phyloP scores from a whole-genome alignment of 2,888 invertebrate species.

The Chalcis sispes region DNA sequence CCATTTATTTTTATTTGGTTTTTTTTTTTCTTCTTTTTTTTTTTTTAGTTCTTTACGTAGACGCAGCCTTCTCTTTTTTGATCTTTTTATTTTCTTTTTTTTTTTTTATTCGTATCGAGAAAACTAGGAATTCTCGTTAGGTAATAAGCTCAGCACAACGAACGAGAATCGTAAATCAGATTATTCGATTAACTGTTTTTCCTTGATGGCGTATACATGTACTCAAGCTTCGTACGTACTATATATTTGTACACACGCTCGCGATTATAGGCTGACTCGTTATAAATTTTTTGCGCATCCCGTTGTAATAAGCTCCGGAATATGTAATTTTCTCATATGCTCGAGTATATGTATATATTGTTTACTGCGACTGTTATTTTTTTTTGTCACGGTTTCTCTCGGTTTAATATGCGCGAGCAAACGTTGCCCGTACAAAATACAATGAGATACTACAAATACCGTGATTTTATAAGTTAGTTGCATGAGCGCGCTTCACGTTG shows the following conservation, averaged over 20 bases:
- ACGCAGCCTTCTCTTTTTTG: too few species aligned
- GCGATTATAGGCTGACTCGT: conserved; percentile 52
- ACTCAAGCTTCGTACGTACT: conserved; percentile 21
- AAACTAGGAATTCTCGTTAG: conserved; percentile 52
- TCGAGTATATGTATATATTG: conserved; percentile 6
- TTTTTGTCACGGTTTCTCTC: conserved; percentile 37
- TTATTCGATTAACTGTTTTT: conserved; percentile 58
- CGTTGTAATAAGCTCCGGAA: conserved; percentile 50
- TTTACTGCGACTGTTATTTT: background rate
- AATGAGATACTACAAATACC: conserved; percentile 33
- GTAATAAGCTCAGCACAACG: conserved; percentile 16
- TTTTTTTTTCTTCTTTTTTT: conserved; percentile 33
- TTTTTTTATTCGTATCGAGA: conserved; percentile 39
- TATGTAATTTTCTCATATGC: conserved; percentile 51
- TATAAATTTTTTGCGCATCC: conserved; percentile 53
- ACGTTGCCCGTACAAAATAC: conserved; percentile 43
- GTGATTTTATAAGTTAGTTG: background rate
- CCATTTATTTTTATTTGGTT: too few species aligned
- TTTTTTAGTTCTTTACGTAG: conserved; percentile 26
- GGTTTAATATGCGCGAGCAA: conserved; percentile 13
- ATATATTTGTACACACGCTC: background rate
- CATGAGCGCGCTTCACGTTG: background rate
- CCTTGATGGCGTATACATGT: background rate
- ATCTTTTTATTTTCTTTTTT: background rate
- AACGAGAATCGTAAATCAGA: conserved; percentile 55